Base-by-base conservation (phyloP, 2,888 invertebrate species). In the Pristionchus fissidentatus region DNA sequence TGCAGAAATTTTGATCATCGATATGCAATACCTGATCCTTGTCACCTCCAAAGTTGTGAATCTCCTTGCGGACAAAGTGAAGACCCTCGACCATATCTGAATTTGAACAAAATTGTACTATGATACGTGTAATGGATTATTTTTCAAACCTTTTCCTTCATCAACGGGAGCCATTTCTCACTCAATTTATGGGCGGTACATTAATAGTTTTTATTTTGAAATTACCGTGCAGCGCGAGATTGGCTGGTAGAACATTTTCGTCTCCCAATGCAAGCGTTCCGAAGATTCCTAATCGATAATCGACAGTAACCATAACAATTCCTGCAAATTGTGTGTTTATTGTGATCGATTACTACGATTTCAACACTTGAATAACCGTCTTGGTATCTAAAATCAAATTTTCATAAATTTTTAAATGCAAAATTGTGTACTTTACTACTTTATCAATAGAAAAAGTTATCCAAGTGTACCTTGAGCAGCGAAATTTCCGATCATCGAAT, bases 1-100 rank as follows among this genome's bases (percentile, higher is more conserved):
- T 38, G 26, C 4, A 3, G n/a, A 70, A 73, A 73, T 26, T n/a
- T 22, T 10, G 4, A 5, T 32, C 19, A 49, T 46, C 0, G 49
- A 19, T 7, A 32, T 0, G 29, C 22, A 8, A 60, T n/a, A 79
- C 79, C 55, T 79, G 52, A n/a, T 79, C 79, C 19, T 79, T 79
- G 22, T 79, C 79, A n/a, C 79, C 79, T 26, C 79, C 79, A 29
- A 79, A 79, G 49, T 55, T 57, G 43, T 79, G 79, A 79, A 79
- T 55, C 38, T 57, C 55, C 38, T 35, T 15, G 0, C 79, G 79
- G n/a, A 35, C 55, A 32, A 52, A 79, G n/a, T 57, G 79, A 22
- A 79, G 57, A n/a, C 38, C 52, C 5, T 55, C 35, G 3, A 79
- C 13, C 4, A 57, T 46, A 29, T 79, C 79, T 79, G 38, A 78